Evolutionary conservation across 2,797 vertebrate genomes (phyloP), one percentile per base, ranked within the genome.

Genomic region (Synaphobranchus kaupii): DNA sequence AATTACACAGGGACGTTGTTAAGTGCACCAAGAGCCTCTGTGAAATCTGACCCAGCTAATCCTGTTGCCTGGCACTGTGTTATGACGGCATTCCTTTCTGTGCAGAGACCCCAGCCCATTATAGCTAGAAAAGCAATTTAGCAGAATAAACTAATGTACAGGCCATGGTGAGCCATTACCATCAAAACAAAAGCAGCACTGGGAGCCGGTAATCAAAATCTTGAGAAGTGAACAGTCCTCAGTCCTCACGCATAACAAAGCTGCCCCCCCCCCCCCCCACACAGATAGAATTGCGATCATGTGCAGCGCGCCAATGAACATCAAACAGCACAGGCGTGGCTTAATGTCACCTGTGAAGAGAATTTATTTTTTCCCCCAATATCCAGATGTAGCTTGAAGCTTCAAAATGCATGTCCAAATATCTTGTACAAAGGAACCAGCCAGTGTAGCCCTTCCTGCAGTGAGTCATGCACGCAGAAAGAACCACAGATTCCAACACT

Each of bases 51-150:
- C 31, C 86, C n/a, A 2, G 68, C 66, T 84, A 78, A 87, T 76
- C 34, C 48, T 31, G 86, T 84, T 87, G 86, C 86, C 83, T 84
- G 56, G 82, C 86, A 84, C 66, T 56, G 44, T 47, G 17, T 54
- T 44, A 58, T 54, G 63, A 28, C 31, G 7, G 22, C 82, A 17
- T 60, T 84, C 54, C 25, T 48, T n/a, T 68, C 63, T 28, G 39
- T 17, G 28, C 39, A 78, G 50, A 34, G 22, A 81, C 2, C 47
- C 68, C 82, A 1, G 34, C 6, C 78, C 47, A 50, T 50, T 84
- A 58, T 78, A 87, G 68, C 48, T 44, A 52, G 60, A 60, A 34
- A 71, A 73, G 63, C 28, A 87, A 87, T 54, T 84, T 39, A 83
- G 81, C 63, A 47, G 82, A 60, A 73, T 31, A 73, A 34, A 9